Conservation (phyloP, 2,113 vertebrate species). For the Panthera uncia region DNA sequence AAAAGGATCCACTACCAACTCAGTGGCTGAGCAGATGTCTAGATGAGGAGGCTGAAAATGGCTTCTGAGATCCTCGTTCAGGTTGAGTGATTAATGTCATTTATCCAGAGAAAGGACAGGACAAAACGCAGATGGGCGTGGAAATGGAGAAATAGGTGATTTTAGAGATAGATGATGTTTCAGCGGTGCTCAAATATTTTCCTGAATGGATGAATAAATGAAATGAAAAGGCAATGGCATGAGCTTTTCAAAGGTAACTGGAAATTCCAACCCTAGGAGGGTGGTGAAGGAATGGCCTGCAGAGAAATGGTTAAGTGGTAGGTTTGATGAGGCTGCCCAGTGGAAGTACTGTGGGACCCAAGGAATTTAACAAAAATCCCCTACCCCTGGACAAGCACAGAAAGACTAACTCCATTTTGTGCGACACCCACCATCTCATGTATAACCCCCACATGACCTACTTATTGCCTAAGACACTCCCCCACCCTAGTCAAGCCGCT, state of each 20-base stretch:
- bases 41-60: not conserved
- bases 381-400: too few relatives aligned
- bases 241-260: not conserved
- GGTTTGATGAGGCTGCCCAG: not conserved
- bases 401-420: too few relatives aligned
- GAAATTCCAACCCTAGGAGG: not conserved
- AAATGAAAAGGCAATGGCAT: not conserved
- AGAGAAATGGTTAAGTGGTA: not conserved
- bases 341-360: not conserved
- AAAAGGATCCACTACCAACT: not conserved
- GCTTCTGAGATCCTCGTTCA: not conserved
- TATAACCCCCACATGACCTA: too few relatives aligned
- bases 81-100: not conserved
- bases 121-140: not conserved
- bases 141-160: not conserved
- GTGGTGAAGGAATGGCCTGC: not conserved
- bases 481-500: too few relatives aligned
- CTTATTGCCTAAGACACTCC: too few relatives aligned
- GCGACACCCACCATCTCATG: too few relatives aligned
- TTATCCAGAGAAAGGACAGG: not conserved
- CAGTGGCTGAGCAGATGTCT: not conserved
- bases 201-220: not conserved
- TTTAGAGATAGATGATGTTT: not conserved
- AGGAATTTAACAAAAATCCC: too few relatives aligned
- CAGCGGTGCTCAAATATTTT: not conserved